Evolutionary conservation across 2,888 invertebrate species (phyloP).

Genomic region (Leucozona laternaria): DNA sequence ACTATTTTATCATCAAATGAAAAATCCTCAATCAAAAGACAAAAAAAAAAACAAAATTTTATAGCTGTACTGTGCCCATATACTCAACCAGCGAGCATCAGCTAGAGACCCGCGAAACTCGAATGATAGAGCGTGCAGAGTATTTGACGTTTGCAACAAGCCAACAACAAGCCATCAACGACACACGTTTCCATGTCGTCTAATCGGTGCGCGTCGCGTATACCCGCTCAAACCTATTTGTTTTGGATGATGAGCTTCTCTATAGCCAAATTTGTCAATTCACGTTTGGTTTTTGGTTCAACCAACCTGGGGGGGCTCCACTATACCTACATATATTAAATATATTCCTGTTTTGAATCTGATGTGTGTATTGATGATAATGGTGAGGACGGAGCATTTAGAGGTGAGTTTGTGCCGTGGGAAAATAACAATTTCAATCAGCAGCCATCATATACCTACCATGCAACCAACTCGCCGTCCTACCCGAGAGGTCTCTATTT

Average conservation of each 20-base stretch:
- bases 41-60: neutral
- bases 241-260: constrained; percentile 46
- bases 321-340: no score
- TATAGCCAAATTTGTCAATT: constrained; percentile 48
- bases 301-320: constrained; percentile 8
- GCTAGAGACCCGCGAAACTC: neutral
- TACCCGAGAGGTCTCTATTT: constrained; percentile 31
- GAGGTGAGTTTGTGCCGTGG: constrained; percentile 51
- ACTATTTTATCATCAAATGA: constrained; percentile 38
- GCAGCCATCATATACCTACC: no score
- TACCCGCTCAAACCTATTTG: constrained; percentile 2
- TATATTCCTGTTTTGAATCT: constrained; percentile 10
- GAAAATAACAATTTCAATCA: constrained; percentile 57
- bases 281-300: neutral
- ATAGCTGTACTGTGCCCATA: constrained; percentile 23
- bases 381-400: neutral
- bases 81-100: neutral
- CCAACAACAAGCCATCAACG: constrained; percentile 40
- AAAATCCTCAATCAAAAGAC: constrained; percentile 20
- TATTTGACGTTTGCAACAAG: constrained; percentile 43
- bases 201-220: neutral
- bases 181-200: constrained; percentile 53
- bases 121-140: constrained; percentile 38
- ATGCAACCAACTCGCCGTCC: neutral
- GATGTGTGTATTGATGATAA: neutral